phyloP scores from a whole-genome alignment of 2,888 invertebrate genomes.

The Eupithecia vulgata region DNA sequence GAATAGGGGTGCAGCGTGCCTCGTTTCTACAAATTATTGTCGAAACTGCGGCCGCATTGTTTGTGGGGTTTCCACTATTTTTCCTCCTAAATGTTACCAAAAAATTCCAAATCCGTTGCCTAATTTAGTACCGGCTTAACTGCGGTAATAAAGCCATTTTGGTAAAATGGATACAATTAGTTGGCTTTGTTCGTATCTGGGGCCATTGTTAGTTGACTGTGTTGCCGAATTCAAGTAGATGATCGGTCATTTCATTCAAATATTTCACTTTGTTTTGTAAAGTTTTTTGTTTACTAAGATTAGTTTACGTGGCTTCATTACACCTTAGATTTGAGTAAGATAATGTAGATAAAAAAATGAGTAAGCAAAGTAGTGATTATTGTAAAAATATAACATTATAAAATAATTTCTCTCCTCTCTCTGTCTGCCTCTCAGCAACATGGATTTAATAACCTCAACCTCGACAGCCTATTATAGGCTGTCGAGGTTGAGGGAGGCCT shows the following conservation, averaged over 20 bases:
- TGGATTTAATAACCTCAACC: too few species aligned
- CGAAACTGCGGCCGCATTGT: constrained; percentile 52
- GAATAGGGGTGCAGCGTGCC: constrained; percentile 51
- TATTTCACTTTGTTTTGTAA: neutral
- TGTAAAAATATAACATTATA: neutral
- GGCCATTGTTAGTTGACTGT: constrained; percentile 1
- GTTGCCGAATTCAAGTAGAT: neutral
- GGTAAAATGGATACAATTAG: constrained; percentile 36
- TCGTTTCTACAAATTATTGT: constrained; percentile 61
- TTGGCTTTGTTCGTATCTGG: constrained; percentile 14
- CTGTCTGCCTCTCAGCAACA: neutral
- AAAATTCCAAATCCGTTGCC: constrained; percentile 45
- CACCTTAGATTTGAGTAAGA: neutral
- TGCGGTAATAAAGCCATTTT: constrained; percentile 37
- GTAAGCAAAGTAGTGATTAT: too few species aligned
- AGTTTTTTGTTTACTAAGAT: neutral
- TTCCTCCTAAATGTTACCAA: constrained; percentile 54
- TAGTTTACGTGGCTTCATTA: neutral
- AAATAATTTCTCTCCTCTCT: neutral
- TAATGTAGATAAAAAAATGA: too few species aligned
- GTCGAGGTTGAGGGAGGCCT: too few species aligned
- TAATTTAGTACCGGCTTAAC: constrained; percentile 49
- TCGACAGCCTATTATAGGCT: too few species aligned
- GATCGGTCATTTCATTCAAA: neutral
- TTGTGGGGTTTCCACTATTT: constrained; percentile 53